Evolutionary conservation across 2,888 invertebrate genomes (phyloP), one percentile per base, ranked within the genome.

Genomic region (Epirrhoe tristata): DNA sequence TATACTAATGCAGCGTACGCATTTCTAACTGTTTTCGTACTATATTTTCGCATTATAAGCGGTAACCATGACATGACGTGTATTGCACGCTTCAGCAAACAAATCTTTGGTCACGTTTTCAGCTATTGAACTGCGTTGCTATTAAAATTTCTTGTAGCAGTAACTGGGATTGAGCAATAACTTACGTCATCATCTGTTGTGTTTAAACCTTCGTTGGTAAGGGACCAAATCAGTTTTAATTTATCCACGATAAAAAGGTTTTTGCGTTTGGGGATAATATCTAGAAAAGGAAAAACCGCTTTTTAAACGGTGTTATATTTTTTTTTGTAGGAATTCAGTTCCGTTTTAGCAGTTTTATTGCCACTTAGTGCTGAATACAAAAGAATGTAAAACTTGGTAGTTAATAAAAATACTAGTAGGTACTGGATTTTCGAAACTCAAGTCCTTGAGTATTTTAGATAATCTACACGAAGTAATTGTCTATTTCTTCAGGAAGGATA

Each of bases 201-300:
- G 1, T 63, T 48, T 54, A 64, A 75, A 73, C 75, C 73, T 76
- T 76, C 73, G 77, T 81, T 83, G 79, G 85, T 82, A 78, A 82
- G 82, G 84, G 83, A 81, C 81, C 83, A 82, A 83, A 72, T 71
- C 60, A 67, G 67, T 69, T 61, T 56, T 63, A 24, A 53, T 58
- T 58, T 14, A 36, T 17, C 24, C 43, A 61, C 43, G 16, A 48
- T 24, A 12, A 7, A 24, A 32, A n/a, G 31, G 2, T 43, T 8
- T 36, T 36, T 36, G 36, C 24, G 36, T 1, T 48, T 48, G 48
- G 14, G 14, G 12, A 48, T 12, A 5, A 6, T 46, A 48, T 48
- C 16, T 48, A 12, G 1, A 14, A 48, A 48, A 14, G 48, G 14
- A 14, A 7, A 12, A 48, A 46, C 16, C 48, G 16, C 14, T 48